phyloP scores from a whole-genome alignment of 2,113 vertebrate genomes.

The Melanocharis versteri region DNA sequence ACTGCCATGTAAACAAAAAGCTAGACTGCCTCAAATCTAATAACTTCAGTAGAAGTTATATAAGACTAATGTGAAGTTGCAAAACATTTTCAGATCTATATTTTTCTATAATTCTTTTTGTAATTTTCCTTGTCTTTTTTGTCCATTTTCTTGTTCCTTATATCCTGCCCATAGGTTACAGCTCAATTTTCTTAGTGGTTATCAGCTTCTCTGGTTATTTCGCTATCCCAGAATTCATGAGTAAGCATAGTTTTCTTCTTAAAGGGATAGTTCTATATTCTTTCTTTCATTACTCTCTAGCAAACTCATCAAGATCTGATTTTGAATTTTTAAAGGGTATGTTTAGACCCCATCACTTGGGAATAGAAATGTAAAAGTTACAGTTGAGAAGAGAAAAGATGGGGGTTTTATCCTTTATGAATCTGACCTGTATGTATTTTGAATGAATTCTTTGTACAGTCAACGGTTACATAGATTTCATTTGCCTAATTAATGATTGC shows the following conservation, averaged over 20 bases:
- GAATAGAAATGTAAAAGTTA: not conserved
- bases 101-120: not conserved
- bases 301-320: not conserved
- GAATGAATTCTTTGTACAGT: not conserved
- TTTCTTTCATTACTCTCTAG: not conserved
- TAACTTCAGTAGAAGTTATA: not conserved
- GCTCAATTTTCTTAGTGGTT: not conserved
- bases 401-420: rapidly evolving
- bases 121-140: not conserved
- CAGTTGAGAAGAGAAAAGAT: not conserved
- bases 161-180: not conserved
- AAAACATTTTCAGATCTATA: not conserved
- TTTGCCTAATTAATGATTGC: not conserved
- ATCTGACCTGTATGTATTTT: not conserved
- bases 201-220: not conserved
- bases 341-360: not conserved
- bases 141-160: not conserved
- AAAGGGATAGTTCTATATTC: not conserved
- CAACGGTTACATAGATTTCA: not conserved
- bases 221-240: not conserved
- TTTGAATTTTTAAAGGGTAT: not conserved
- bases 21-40: not conserved
- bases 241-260: not conserved
- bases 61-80: not conserved
- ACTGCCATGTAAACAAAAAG: not conserved